Base-by-base conservation (phyloP, 2,888 invertebrate genomes). In the Drosophila antonietae region DNA sequence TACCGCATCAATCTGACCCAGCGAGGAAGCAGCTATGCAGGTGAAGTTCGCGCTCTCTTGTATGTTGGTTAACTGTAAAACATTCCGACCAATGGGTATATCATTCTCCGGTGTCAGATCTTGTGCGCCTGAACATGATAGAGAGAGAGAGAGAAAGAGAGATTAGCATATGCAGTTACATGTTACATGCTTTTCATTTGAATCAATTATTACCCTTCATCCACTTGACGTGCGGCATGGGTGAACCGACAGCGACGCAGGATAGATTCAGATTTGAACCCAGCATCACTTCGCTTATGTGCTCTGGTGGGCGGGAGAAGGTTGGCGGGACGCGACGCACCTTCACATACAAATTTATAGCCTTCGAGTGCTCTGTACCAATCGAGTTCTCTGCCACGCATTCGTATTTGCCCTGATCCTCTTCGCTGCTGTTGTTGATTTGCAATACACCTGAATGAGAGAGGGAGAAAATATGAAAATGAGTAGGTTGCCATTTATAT, bases 211-310 rank as follows among this genome's bases (percentile, higher is more conserved):
- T 87, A 94, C 95, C 97, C 93, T 97, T 96, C 81, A 96, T 95
- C 97, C 97, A 97, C 93, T 97, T 98, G 62, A 99, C 98, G 86
- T 95, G 96, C 2, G 99, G 99, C 98, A 99, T 98, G 8, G 99
- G 99, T 0, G 99, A 98, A 23, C 99, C 99, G 37, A 98, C 97
- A 12, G 99, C 99, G 63, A 98, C 98, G 93, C 99, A 99, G 66
- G 98, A 98, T 79, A 99, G 94, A 92, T 98, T 99, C 82, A 99
- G 94, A 91, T 96, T 96, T 0, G 97, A 96, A 15, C 98, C 98
- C 57, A 98, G 94, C 95, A 97, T 97, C 60, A 99, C 98, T 91
- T 98, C 98, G 80, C 96, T 96, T 58, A 96, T 93, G 14, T 95
- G 94, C 47, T 97, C 96, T 70, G 99, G 98, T 23, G 97, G 97